Conservation (phyloP, 2,797 vertebrate genomes). For the Eremophila alpestris region DNA sequence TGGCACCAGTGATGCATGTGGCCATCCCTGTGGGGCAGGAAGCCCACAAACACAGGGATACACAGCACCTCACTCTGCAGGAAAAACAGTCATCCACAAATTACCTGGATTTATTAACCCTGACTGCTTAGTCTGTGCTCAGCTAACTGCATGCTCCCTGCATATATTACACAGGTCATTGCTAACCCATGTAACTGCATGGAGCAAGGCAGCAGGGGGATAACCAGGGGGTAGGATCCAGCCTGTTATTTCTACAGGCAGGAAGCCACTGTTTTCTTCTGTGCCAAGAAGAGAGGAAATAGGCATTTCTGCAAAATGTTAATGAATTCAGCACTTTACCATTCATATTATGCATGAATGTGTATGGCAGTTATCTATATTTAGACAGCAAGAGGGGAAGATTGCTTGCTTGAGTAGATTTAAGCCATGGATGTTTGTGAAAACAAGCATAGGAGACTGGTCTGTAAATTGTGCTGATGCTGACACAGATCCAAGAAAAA, state of each 20-base stretch:
- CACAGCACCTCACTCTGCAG: not conserved
- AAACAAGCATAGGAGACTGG: not conserved
- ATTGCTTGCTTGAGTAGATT: conserved; percentile 1
- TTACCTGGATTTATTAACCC: not conserved
- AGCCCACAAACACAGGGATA: not conserved
- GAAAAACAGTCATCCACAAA: fast-evolving
- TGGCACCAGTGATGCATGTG: fast-evolving
- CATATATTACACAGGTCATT: not conserved
- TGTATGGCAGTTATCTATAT: conserved; percentile 15
- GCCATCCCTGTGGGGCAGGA: not conserved
- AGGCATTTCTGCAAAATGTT: conserved; percentile 22
- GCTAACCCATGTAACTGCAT: fast-evolving
- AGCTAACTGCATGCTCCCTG: not conserved
- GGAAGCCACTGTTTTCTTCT: not conserved
- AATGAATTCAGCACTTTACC: conserved; percentile 33
- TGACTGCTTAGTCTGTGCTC: not conserved
- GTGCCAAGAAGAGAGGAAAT: not conserved
- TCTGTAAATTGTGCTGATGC: conserved; percentile 4
- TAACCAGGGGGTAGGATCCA: not conserved
- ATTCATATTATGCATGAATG: conserved; percentile 11
- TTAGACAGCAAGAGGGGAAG: conserved; percentile 32
- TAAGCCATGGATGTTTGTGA: not conserved
- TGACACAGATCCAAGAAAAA: not conserved
- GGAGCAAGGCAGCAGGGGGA: not conserved
- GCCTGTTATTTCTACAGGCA: not conserved